Conservation (phyloP, 1,140 invertebrate genomes). For the Drosophila miranda region DNA sequence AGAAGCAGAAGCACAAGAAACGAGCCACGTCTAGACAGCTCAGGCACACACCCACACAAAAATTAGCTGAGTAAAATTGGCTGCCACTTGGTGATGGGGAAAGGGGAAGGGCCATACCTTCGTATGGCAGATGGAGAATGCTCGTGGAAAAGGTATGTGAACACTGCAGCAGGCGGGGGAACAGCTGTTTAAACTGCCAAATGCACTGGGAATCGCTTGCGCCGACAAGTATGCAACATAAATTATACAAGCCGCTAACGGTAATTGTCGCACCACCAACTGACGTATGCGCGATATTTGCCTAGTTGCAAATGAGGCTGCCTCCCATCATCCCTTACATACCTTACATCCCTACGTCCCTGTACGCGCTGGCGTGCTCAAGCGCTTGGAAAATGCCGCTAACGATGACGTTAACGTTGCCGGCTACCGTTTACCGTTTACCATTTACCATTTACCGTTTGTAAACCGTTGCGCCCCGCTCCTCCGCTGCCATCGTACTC, state of each 20-base stretch:
- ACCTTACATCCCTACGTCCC: neutral
- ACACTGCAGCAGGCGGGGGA: neutral
- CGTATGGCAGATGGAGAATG: neutral
- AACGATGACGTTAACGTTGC: conserved; percentile 63
- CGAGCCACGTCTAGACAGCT: conserved; percentile 35
- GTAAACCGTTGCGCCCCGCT: neutral
- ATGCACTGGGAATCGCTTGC: conserved; percentile 38
- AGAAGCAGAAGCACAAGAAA: conserved; percentile 9
- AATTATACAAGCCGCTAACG: conserved; percentile 71
- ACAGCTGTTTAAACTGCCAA: neutral
- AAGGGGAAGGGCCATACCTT: no score
- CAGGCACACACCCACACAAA: conserved; percentile 12
- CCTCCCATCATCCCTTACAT: neutral
- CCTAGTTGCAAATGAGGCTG: conserved; percentile 63
- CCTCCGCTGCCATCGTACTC: conserved; percentile 19
- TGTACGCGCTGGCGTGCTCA: conserved; percentile 53
- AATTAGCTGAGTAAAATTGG: conserved; percentile 57
- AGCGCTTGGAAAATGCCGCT: conserved; percentile 77
- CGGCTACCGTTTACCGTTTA: conserved; percentile 20
- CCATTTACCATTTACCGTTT: conserved; percentile 1
- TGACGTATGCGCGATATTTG: conserved; percentile 76
- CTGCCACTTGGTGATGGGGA: conserved; percentile 25
- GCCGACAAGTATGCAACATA: conserved; percentile 55
- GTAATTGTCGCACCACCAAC: conserved; percentile 70
- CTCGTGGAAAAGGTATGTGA: neutral